Percentiles rank a stretch among this genome's conserved stretches.
Conservation (phyloP, 2,113 vertebrate genomes). For the Limanda limanda region DNA sequence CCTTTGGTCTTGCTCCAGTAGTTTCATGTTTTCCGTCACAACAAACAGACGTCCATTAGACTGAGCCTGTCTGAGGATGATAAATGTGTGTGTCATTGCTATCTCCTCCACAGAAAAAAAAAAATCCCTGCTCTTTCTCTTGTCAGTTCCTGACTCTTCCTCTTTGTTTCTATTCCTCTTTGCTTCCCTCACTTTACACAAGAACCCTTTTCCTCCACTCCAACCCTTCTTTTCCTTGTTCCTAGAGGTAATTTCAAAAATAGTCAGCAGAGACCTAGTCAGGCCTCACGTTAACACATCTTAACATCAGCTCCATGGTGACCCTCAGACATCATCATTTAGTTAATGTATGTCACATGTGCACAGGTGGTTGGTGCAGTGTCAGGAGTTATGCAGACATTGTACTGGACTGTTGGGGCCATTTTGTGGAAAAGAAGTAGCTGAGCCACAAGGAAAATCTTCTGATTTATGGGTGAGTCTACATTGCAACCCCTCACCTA, state of each 20-base stretch:
- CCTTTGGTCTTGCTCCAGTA: not conserved
- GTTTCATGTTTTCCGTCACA: conserved; percentile 46
- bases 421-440: no score
- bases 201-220: not conserved
- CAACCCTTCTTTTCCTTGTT: not conserved
- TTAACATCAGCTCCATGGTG: not conserved
- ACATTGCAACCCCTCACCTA: no score
- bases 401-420: no score
- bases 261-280: not conserved
- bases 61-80: conserved; percentile 15
- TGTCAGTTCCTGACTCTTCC: not conserved
- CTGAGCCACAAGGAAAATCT: no score
- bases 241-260: not conserved
- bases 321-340: no score
- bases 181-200: not conserved
- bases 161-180: not conserved
- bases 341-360: no score
- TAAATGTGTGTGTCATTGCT: not conserved
- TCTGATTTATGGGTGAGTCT: no score
- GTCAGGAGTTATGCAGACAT: no score
- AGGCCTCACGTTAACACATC: not conserved
- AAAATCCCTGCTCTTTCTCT: not conserved
- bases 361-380: no score
- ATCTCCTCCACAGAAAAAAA: not conserved
- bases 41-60: conserved; percentile 5